Evolutionary conservation across 2,888 invertebrate species (phyloP).

Genomic region (Melipona beecheii): DNA sequence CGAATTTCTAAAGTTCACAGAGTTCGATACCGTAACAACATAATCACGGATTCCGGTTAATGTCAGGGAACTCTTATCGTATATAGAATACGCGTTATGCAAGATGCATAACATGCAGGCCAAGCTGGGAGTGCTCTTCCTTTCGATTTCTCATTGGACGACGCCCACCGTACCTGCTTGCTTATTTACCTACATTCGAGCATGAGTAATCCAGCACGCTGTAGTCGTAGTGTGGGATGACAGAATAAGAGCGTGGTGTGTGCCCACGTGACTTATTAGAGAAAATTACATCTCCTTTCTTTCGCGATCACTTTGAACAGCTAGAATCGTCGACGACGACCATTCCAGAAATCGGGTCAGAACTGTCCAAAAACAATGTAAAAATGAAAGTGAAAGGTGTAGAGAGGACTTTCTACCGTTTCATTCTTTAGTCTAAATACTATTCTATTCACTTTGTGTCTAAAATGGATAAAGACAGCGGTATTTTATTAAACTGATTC

Average conservation of each 20-base stretch:
- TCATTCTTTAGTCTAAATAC: too few species aligned
- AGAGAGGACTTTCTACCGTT: too few species aligned
- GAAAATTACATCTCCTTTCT: background rate
- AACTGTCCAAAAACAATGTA: too few species aligned
- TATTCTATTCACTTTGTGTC: too few species aligned
- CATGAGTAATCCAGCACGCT: constrained; percentile 15
- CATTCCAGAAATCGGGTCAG: too few species aligned
- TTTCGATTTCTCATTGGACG: constrained; percentile 53
- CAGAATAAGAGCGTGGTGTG: background rate
- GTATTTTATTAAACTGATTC: too few species aligned
- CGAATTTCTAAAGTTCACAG: background rate
- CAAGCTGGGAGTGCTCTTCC: constrained; percentile 50
- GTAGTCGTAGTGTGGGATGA: background rate
- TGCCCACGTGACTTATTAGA: background rate
- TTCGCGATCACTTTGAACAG: background rate
- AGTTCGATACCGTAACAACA: background rate
- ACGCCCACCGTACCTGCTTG: constrained; percentile 38
- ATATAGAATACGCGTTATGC: constrained; percentile 24
- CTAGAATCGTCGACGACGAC: too few species aligned
- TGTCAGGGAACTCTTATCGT: constrained; percentile 12
- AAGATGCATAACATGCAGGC: constrained; percentile 9
- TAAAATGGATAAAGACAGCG: too few species aligned
- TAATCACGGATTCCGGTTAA: constrained; percentile 8
- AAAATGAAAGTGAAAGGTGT: too few species aligned
- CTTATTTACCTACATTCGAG: constrained; percentile 32